Evolutionary conservation across 2,888 invertebrate species (phyloP).

Genomic region (Fragum whitleyi): DNA sequence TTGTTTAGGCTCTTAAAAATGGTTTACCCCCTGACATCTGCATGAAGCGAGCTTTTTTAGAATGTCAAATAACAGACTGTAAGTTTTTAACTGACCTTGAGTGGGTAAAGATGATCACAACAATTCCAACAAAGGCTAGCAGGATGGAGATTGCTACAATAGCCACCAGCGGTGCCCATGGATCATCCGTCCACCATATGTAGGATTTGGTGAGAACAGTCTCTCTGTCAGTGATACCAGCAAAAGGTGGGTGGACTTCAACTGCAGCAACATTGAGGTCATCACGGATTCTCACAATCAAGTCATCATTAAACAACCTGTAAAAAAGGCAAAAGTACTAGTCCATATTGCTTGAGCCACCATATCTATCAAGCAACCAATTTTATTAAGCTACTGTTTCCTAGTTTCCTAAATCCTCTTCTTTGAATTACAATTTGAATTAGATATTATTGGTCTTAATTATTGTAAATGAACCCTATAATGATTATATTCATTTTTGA

Average conservation of each 20-base stretch:
- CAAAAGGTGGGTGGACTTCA: conserved; percentile 69
- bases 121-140: conserved; percentile 94
- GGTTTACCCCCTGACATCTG: too few species aligned
- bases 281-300: conserved; percentile 17
- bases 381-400: too few species aligned
- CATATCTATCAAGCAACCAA: too few species aligned
- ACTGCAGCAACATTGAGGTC: conserved; percentile 45
- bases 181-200: conserved; percentile 86
- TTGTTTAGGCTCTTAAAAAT: too few species aligned
- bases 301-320: conserved; percentile 39
- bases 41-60: too few species aligned
- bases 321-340: conserved; percentile 6
- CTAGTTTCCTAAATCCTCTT: too few species aligned
- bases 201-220: conserved; percentile 76
- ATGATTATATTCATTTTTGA: too few species aligned
- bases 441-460: too few species aligned
- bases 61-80: too few species aligned
- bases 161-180: conserved; percentile 95
- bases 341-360: too few species aligned
- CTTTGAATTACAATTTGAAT: too few species aligned
- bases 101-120: conserved; percentile 97
- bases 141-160: conserved; percentile 95
- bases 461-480: too few species aligned
- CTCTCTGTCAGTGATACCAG: conserved; percentile 18
- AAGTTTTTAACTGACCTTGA: conserved; percentile 89